Base-by-base conservation (phyloP, 1,140 invertebrate genomes). In the Cyphomyrmex costatus region DNA sequence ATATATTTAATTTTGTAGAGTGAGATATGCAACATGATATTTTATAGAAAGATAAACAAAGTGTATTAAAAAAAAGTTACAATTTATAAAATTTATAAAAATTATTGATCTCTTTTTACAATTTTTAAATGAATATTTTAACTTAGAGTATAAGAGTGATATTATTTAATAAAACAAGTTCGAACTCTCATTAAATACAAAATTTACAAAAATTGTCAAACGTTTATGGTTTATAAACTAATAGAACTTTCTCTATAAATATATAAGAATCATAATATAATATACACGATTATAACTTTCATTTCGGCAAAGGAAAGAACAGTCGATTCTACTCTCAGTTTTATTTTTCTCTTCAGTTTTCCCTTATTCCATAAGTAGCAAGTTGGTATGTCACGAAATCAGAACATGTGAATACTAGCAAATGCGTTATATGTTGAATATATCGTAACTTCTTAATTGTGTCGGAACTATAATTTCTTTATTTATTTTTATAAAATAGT, bases 301-400 rank as follows among this genome's bases (percentile, higher is more conserved):
- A 19, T 51, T 49, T 65, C 19, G 2, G 1, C 21, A 79, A 51
- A 79, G 19, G 27, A 63, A n/a, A 79, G 27, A 65, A 65, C 19
- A 7, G n/a, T 7, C 33, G 19, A 77, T 63, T 65, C 58, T 33
- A 78, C 42, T 49, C 42, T 79, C 76, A 66, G 33, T 79, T 79
- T 78, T 19, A 79, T 79, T 79, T 79, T 66, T 7, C 27, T 79
- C 60, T 79, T 27, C 33, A 49, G 27, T 79, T 79, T 79, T 79
- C 27, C 27, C 12, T 12, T 5, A 33, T 78, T 33, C 76, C 60
- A 66, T 79, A 79, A 65, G 7, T n/a, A 7, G 42, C 19, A 65
- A 79, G 76, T 78, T 65, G 12, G 27, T 51, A 33, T 66, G 14
- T 16, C 21, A 61, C 16, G 60, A 78, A 78, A 78, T 78, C 5